phyloP scores from a whole-genome alignment of 1,140 invertebrate genomes.

The Lepidurus apus region DNA sequence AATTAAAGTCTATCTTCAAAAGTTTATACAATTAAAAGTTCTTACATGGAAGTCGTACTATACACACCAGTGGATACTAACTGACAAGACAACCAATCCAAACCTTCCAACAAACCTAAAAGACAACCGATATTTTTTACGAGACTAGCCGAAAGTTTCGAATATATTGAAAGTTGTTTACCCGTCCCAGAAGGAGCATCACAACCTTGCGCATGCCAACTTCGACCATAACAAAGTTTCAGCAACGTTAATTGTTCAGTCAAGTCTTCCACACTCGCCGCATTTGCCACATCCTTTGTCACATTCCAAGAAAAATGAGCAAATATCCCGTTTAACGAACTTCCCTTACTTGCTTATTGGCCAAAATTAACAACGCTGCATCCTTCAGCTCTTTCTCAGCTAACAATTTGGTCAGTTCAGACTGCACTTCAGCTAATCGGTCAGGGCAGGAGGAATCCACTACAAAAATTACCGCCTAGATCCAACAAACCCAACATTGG shows the following conservation, averaged over 20 bases:
- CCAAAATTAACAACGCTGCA: conserved; percentile 40
- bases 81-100: conserved; percentile 26
- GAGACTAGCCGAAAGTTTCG: not conserved
- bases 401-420: conserved; percentile 39
- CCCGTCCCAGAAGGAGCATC: conserved; percentile 25
- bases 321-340: not conserved
- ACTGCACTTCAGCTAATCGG: conserved; percentile 39
- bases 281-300: not conserved
- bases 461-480: conserved; percentile 41
- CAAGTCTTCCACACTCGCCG: conserved; percentile 24
- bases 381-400: conserved; percentile 36
- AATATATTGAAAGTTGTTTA: not conserved
- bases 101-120: conserved; percentile 23
- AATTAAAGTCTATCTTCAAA: not conserved
- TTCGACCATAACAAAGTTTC: conserved; percentile 23
- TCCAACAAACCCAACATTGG: not conserved
- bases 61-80: conserved; percentile 19
- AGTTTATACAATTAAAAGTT: not conserved
- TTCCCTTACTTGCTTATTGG: conserved; percentile 41
- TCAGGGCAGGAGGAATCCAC: conserved; percentile 40
- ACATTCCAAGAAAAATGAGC: not conserved
- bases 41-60: not conserved
- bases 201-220: conserved; percentile 25
- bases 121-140: not conserved
- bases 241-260: conserved; percentile 19